Base-by-base conservation (phyloP, 2,113 vertebrate species). In the Taurulus bubalis region DNA sequence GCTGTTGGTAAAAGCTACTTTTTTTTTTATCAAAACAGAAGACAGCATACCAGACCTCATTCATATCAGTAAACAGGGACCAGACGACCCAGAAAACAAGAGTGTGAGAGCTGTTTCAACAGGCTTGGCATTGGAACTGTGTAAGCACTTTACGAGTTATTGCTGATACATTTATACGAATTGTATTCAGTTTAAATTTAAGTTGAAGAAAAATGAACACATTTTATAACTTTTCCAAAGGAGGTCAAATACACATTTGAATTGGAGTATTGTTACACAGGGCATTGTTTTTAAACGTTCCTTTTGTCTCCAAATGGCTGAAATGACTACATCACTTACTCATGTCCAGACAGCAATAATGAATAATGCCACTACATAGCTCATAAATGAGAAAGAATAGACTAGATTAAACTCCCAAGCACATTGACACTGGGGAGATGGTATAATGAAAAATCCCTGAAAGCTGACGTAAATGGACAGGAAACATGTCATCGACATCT, bases 331-430 rank as follows among this genome's bases (percentile, higher is more conserved):
- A 68, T 22, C 65, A 47, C 51, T 88, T 79, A 60, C 53, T 85
- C 56, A 73, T 67, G 80, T 89, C 87, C 93, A 94, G 92, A 93
- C 90, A 78, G 78, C 14, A 51, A 34, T 67, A 81, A 82, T 75
- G 47, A 51, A 34, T 67, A 81, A 82, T 75, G 47, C 72, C 56
- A 53, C 80, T 71, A 59, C 56, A 47, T 32, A 78, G 32, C 80
- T 79, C 53, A 75, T 84, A 91, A 91, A 91, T 24, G 58, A 71
- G 75, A 47, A 24, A 26, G 56, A 58, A 85, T 45, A 82, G 83
- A 89, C 90, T 28, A 40, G 65, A 59, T 81, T 58, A 30, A 80
- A 79, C 49, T 77, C 56, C 34, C 70, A 78, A 68, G 71, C 14
- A 47, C 82, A 56, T 18, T 63, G 30, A 81, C 83, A 67, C 8